Base-by-base conservation (phyloP, 1,140 invertebrate species). In the Stratiolaelaps scimitus region DNA sequence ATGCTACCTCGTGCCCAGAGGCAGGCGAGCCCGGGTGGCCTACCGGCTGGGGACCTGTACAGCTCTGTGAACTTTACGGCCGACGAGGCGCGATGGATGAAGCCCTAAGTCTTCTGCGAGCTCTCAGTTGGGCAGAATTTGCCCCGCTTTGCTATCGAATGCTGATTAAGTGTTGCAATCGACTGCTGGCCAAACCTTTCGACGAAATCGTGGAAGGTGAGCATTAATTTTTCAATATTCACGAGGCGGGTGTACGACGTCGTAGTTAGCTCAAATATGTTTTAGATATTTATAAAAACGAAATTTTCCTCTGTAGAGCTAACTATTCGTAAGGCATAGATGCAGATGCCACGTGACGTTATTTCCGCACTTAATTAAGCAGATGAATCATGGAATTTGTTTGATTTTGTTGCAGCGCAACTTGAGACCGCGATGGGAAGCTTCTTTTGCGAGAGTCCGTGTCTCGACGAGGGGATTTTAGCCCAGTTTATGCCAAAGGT, bases 91-190 rank as follows among this genome's bases (percentile, higher is more conserved):
- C 26, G 26, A 60, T 60, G 15, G 53, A 60, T 26, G 53, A 15
- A 4, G 53, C 53, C 2, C 20, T 60, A 23, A 26, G 20, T 34
- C 26, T 60, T 2, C 23, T 60, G 15, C 13, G 53, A 20, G 26
- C 15, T 60, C 53, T 60, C 53, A 60, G 20, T 60, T 60, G 53
- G 53, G 26, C 53, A 1, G 53, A 60, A 23, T 60, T 29, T 34
- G 53, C 53, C 17, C 34, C 53, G 20, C 26, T 60, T 20, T 60
- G 53, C 10, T 60, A 60, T 60, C 53, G 53, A 2, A 60, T 60
- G 26, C 34, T 60, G 23, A 29, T 60, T 15, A 60, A 60, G 34
- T 60, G 26, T 10, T 60, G 53, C 23, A 60, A 60, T 34, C 26
- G 53, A 23, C 53, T 60, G 15, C 20, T 60, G 10, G 5, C 15